A percentile compares a stretch with the other conserved stretches of the same genome.
Conservation (phyloP, 2,797 vertebrate species). For the Siniperca scherzeri region DNA sequence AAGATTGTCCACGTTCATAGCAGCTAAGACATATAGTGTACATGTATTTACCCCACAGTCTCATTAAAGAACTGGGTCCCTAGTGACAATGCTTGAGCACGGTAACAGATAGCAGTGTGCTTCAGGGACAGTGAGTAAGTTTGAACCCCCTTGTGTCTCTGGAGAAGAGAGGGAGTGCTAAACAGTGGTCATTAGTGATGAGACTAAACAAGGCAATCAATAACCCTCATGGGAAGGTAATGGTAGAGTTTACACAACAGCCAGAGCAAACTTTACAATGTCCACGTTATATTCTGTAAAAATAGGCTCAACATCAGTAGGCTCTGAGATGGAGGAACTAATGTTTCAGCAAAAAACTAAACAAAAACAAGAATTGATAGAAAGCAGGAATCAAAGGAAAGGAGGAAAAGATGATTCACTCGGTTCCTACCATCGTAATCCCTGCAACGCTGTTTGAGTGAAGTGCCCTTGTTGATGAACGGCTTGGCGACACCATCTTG, state of each 20-base stretch:
- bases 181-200: slow-evolving; percentile 81
- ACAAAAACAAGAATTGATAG: neutral
- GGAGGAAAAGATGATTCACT: neutral
- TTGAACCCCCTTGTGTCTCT: slow-evolving; percentile 66
- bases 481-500: slow-evolving; percentile 86
- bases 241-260: neutral
- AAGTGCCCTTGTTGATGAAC: slow-evolving; percentile 86
- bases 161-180: slow-evolving; percentile 48
- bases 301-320: neutral
- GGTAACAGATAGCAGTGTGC: slow-evolving; percentile 64
- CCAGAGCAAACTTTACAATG: slow-evolving; percentile 14
- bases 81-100: slow-evolving; percentile 49
- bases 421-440: slow-evolving; percentile 94
- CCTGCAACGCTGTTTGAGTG: slow-evolving; percentile 95
- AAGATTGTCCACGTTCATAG: slow-evolving; percentile 1
- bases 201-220: slow-evolving; percentile 65
- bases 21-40: slow-evolving; percentile 2
- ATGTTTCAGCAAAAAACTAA: neutral
- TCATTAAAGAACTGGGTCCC: slow-evolving; percentile 73
- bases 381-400: neutral
- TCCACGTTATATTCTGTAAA: neutral
- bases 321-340: neutral
- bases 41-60: slow-evolving; percentile 62
- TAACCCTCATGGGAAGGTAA: slow-evolving; percentile 43
- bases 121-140: slow-evolving; percentile 73